A percentile compares a stretch with the other conserved stretches of the same genome.
These are phyloP conservation scores for Tachina fera DNA, from an alignment of 2,888 invertebrate genomes.

Conservation along the genomic window DNA sequence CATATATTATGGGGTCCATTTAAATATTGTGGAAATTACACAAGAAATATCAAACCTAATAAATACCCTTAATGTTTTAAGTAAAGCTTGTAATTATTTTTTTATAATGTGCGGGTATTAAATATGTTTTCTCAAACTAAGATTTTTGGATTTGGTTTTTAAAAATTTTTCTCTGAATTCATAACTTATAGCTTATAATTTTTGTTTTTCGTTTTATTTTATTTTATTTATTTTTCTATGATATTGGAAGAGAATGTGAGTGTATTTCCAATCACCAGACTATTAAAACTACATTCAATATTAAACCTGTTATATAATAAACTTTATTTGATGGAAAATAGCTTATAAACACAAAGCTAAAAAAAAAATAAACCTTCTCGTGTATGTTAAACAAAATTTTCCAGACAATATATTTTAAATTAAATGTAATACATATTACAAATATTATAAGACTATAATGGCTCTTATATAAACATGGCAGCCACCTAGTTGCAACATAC, in stretches of 20 bases:
- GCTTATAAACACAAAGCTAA: constrained; percentile 13
- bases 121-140: no score
- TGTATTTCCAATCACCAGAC: constrained; percentile 16
- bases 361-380: constrained; percentile 24
- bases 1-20: no score
- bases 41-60: no score
- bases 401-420: constrained; percentile 53
- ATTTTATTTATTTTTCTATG: no score
- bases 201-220: no score
- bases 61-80: no score
- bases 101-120: no score
- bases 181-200: not conserved
- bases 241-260: not conserved
- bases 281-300: constrained; percentile 13
- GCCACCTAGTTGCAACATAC: constrained; percentile 40
- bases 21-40: no score
- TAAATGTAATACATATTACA: constrained; percentile 31
- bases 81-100: no score
- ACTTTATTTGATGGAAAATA: constrained; percentile 34
- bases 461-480: constrained; percentile 50
- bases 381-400: constrained; percentile 45
- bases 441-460: constrained; percentile 30
- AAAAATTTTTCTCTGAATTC: not conserved
- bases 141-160: no score
- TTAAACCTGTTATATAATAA: constrained; percentile 40